Conservation (phyloP, 2,888 invertebrate species). For the Aspidapion aeneum region DNA sequence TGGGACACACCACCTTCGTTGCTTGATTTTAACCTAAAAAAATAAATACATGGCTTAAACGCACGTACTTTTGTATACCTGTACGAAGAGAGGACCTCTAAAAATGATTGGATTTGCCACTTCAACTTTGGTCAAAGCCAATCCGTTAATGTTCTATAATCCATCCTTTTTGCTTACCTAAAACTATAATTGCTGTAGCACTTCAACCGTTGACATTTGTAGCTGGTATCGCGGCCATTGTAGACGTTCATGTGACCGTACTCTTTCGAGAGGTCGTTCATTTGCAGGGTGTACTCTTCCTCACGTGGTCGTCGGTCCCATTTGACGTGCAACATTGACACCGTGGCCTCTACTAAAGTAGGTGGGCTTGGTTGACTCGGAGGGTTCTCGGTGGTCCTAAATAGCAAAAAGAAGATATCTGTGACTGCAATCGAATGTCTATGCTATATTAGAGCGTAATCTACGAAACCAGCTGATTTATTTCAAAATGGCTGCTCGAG, state of each 20-base stretch:
- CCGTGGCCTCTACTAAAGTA: conserved; percentile 58
- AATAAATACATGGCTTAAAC: conserved; percentile 2
- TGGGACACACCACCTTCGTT: conserved; percentile 81
- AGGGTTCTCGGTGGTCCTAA: conserved; percentile 69
- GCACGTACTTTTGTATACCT: no score
- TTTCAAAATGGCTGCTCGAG: no score
- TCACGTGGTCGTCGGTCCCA: conserved; percentile 76
- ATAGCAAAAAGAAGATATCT: no score
- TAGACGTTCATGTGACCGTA: conserved; percentile 60
- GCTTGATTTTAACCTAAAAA: conserved; percentile 66
- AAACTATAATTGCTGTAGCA: conserved; percentile 80
- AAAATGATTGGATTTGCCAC: no score
- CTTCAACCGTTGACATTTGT: conserved; percentile 64
- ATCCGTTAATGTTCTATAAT: no score
- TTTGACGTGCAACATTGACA: conserved; percentile 62
- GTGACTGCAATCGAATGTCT: no score
- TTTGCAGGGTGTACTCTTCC: conserved; percentile 79
- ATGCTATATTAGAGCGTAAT: no score
- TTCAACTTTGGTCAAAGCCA: no score
- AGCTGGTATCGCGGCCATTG: conserved; percentile 60
- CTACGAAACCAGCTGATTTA: no score
- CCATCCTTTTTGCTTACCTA: conserved; percentile 25
- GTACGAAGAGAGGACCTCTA: no score
- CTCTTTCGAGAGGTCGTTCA: conserved; percentile 54
- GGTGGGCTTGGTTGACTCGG: conserved; percentile 80